Conservation (phyloP, 1,140 invertebrate genomes). For the Caenorhabditis latens region DNA sequence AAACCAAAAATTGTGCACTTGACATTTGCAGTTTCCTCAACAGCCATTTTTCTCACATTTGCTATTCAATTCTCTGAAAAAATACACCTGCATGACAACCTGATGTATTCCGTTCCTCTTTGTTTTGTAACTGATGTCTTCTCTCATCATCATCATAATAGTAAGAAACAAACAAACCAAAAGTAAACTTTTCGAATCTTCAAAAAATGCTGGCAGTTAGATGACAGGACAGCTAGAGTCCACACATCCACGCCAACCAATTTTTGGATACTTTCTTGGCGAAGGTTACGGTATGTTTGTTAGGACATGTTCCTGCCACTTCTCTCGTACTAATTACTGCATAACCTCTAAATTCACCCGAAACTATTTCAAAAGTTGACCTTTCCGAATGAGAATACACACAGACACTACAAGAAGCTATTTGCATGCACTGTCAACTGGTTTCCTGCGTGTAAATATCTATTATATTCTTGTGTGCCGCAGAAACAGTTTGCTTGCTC, state of each 20-base stretch:
- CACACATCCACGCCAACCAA: background rate
- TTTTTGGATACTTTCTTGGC: background rate
- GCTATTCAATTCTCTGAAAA: background rate
- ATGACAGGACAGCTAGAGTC: slow-evolving; percentile 7
- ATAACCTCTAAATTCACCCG: background rate
- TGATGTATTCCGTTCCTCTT: background rate
- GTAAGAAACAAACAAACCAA: slow-evolving; percentile 12
- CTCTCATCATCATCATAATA: background rate
- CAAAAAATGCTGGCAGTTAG: slow-evolving; percentile 1
- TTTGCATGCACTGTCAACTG: slow-evolving; percentile 40
- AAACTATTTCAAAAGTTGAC: background rate
- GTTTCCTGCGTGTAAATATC: slow-evolving; percentile 23
- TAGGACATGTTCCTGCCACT: too few relatives aligned
- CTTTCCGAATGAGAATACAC: background rate
- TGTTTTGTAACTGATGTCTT: slow-evolving; percentile 1
- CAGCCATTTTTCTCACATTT: too few relatives aligned
- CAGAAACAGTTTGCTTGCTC: slow-evolving; percentile 18
- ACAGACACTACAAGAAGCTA: slow-evolving; percentile 11
- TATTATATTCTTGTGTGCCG: background rate
- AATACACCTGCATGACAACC: background rate
- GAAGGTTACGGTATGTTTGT: too few relatives aligned
- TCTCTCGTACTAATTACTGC: too few relatives aligned
- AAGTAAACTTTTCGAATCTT: slow-evolving; percentile 25
- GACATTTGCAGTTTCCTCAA: too few relatives aligned
- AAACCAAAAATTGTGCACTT: too few relatives aligned